A percentile compares a stretch with the other conserved stretches of the same genome.
These are phyloP conservation scores for Notothenia coriiceps DNA, from an alignment of 2,113 vertebrate species.

Conservation along the genomic window DNA sequence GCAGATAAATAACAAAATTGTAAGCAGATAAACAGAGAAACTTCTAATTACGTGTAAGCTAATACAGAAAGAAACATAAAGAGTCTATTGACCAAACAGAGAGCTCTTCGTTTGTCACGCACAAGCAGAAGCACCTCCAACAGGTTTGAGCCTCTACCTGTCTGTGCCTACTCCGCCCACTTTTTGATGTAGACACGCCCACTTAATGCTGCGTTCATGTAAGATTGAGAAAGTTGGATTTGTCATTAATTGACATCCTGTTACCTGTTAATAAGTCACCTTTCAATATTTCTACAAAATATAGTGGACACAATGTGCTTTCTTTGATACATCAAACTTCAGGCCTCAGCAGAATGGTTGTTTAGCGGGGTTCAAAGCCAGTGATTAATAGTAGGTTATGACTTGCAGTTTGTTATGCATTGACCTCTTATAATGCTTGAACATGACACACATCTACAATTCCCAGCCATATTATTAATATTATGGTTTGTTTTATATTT, in stretches of 20 bases:
- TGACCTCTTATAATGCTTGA: not conserved
- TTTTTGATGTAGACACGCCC: fast-evolving
- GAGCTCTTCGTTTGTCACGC: slow-evolving; percentile 9
- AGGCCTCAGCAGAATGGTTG: no score
- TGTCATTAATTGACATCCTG: not conserved
- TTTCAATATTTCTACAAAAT: not conserved
- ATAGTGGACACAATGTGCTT: no score
- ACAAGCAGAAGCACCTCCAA: not conserved
- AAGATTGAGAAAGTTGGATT: not conserved
- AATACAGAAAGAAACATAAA: not conserved
- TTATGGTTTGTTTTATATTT: no score
- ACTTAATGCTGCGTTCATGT: not conserved
- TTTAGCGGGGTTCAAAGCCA: no score
- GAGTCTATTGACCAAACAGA: not conserved
- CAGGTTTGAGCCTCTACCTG: slow-evolving; percentile 48
- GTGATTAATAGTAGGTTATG: no score
- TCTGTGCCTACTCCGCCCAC: slow-evolving; percentile 32
- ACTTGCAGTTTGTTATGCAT: no score
- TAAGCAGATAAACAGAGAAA: not conserved
- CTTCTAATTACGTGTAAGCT: fast-evolving
- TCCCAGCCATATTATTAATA: not conserved
- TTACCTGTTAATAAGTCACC: no score
- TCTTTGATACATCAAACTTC: no score
- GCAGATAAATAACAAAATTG: not conserved
- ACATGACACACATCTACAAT: not conserved